phyloP scores from a whole-genome alignment of 2,797 vertebrate species.

The Hyperoplus lanceolatus region DNA sequence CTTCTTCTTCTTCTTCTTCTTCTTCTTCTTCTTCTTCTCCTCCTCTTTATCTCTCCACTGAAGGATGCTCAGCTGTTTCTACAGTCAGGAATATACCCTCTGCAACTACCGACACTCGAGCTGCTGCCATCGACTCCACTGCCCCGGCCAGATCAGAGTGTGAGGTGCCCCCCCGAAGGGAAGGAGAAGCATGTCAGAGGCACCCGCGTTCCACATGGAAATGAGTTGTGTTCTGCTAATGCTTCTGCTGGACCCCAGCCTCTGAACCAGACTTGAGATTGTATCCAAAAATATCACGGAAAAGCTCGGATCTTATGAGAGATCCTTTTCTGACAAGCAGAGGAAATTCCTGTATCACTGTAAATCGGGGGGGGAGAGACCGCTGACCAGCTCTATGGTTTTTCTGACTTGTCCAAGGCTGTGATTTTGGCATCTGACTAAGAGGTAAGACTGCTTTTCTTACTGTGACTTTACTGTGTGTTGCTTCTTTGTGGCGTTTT shows the following conservation, averaged over 20 bases:
- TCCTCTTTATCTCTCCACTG: conserved; percentile 52
- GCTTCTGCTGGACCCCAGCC: conserved; percentile 66
- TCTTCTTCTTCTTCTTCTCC: conserved; percentile 33
- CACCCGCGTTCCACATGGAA: conserved; percentile 73
- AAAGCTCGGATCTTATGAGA: conserved; percentile 35
- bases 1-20: conserved; percentile 36
- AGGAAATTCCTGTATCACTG: conserved; percentile 46
- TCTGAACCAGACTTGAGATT: conserved; percentile 66
- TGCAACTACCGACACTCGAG: conserved; percentile 49
- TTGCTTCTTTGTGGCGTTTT: conserved; percentile 13
- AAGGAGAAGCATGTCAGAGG: conserved; percentile 69
- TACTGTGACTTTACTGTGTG: conserved; percentile 47
- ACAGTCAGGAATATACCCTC: conserved; percentile 76
- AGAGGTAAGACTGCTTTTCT: conserved; percentile 72
- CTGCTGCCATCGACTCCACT: conserved; percentile 44
- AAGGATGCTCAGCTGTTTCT: conserved; percentile 82
- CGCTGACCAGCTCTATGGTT: conserved; percentile 78
- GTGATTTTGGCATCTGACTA: conserved; percentile 64
- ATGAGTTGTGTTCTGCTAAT: conserved; percentile 64
- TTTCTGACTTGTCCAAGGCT: conserved; percentile 77
- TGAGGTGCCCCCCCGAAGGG: conserved; percentile 57
- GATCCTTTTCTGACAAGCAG: conserved; percentile 47
- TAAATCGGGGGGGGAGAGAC: conserved; percentile 54
- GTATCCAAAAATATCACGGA: conserved; percentile 17
- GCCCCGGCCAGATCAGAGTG: conserved; percentile 58